These are phyloP conservation scores for Nomia melanderi DNA, from an alignment of 1,140 invertebrate species.

Conservation along the genomic window DNA sequence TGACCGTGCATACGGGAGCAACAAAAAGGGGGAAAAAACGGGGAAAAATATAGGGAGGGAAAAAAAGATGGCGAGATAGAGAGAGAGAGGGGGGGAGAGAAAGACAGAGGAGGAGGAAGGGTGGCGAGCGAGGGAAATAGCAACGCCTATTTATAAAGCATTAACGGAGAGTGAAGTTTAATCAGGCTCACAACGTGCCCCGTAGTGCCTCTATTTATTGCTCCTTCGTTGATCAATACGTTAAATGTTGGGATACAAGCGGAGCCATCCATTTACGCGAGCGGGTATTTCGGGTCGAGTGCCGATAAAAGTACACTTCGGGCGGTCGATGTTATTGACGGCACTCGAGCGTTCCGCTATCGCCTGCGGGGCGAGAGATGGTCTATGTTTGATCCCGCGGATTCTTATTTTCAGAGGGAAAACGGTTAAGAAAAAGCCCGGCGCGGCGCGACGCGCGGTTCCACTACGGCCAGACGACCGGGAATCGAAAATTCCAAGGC, in stretches of 20 bases:
- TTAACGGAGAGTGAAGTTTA: constrained; percentile 72
- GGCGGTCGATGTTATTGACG: constrained; percentile 34
- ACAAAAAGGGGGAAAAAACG: not conserved
- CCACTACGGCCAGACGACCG: too few relatives aligned
- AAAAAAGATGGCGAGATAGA: not conserved
- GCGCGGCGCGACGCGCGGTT: not conserved
- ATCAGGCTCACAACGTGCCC: constrained; percentile 64
- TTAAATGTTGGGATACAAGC: constrained; percentile 63
- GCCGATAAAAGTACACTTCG: constrained; percentile 39
- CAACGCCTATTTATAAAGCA: constrained; percentile 71
- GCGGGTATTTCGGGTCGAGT: constrained; percentile 52
- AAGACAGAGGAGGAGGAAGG: not conserved
- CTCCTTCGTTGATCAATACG: constrained; percentile 64
- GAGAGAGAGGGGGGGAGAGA: constrained; percentile 1
- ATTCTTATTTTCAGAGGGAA: not conserved
- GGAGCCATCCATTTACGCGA: constrained; percentile 34
- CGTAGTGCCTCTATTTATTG: constrained; percentile 63
- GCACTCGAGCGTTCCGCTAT: constrained; percentile 6
- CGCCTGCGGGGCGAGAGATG: not conserved
- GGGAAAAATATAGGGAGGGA: not conserved
- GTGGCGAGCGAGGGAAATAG: constrained; percentile 42
- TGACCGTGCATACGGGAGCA: not conserved
- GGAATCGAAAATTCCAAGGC: not conserved
- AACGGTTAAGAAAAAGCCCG: not conserved
- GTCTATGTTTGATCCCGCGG: not conserved